Evolutionary conservation across 2,797 vertebrate genomes (phyloP).

Genomic region (Diplodus puntazzo): DNA sequence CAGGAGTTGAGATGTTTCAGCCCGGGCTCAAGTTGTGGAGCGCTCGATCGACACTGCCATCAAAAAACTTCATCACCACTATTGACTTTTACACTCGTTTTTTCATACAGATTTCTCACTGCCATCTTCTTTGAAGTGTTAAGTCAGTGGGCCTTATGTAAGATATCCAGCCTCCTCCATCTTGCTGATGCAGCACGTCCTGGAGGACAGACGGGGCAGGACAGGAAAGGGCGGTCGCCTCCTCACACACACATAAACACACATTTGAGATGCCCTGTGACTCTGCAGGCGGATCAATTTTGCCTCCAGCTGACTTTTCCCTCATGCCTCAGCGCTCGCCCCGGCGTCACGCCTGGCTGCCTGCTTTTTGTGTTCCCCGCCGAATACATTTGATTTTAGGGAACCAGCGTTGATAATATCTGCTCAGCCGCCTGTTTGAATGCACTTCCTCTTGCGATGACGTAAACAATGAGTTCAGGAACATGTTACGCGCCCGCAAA

Average conservation of each 20-base stretch:
- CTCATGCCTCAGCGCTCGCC: conserved; percentile 38
- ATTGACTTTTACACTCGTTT: not conserved
- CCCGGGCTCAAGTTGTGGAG: not conserved
- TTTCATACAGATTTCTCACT: not conserved
- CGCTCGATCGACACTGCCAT: not conserved
- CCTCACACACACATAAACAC: conserved; percentile 30
- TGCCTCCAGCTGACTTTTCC: conserved; percentile 66
- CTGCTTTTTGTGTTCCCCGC: conserved; percentile 31
- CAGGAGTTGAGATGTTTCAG: not conserved
- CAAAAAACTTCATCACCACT: not conserved
- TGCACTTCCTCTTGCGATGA: not conserved
- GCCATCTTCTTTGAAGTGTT: conserved; percentile 24
- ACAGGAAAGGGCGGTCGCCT: conserved; percentile 47
- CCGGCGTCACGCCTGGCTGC: conserved; percentile 31
- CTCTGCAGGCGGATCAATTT: conserved; percentile 65
- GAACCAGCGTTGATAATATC: conserved; percentile 24
- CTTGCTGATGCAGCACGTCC: conserved; percentile 73
- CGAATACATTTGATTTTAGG: conserved; percentile 57
- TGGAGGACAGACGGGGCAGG: conserved; percentile 66
- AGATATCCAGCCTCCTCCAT: conserved; percentile 46
- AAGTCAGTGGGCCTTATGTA: conserved; percentile 55
- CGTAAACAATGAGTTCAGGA: not conserved
- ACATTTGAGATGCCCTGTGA: conserved; percentile 58
- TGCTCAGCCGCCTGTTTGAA: conserved; percentile 10
- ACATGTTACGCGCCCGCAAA: conserved; percentile 1